Evolutionary conservation across 2,113 vertebrate species (phyloP), one percentile per base, ranked within the genome.

Genomic region (Numenius arquata): DNA sequence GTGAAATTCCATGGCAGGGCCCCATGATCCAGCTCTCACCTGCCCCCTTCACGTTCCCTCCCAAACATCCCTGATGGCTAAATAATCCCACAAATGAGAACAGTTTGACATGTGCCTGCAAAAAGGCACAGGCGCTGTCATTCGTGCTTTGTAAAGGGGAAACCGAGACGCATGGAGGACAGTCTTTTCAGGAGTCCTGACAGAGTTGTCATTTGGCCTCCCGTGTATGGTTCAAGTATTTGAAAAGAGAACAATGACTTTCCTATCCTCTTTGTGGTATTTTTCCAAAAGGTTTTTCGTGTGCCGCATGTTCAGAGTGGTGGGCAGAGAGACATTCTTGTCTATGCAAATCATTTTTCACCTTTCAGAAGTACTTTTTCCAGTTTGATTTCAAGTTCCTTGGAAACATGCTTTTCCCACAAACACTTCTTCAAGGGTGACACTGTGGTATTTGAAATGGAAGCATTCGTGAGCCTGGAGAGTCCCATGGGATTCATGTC

Each of bases 1-100:
- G 62, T 0, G 7, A 16, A 47, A 78, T 77, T 55, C 30, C n/a
- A 4, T 0, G 2, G 36, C 73, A 55, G 61, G 52, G 40, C 58
- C 43, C 5, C 5, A 0, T 8, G 30, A 18, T 10, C 34, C 32
- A 5, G 59, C 40, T 38, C 38, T 29, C 59, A 26, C 19, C 7
- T 0, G 1, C 62, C 65, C 23, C 34, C 67, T 62, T 38, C 63
- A 12, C 0, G 0, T 45, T 36, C 63, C 27, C 12, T 61, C 25
- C 8, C 2, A 1, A 36, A 1, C 0, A 1, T 15, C 63, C 38
- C 50, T 22, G 36, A 0, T 1, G 18, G 32, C 47, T 34, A 0
- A 76, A 36, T 8, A 15, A 62, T 20, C 50, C 72, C 53, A 3
- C 0, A 2, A 47, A 3, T 11, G 26, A 58, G 22, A 16, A 11